Base-by-base conservation (phyloP, 2,797 vertebrate genomes). In the Allobates femoralis region DNA sequence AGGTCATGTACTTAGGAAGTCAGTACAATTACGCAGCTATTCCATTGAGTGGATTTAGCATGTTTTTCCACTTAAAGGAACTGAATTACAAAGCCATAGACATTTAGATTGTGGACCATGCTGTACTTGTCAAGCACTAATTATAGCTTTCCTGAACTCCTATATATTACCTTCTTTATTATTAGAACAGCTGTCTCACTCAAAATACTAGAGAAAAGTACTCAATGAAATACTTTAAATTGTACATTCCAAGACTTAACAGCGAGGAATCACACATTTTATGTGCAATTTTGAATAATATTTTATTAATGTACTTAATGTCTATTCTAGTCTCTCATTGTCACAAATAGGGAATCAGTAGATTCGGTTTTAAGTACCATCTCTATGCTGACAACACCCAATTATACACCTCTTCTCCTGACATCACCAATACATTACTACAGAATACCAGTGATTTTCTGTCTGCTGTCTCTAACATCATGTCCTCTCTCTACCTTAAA, bases 51-150 rank as follows among this genome's bases (percentile, higher is more conserved):
- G 78, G 89, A 69, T 79, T 80, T 90, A 88, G 50, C 90, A 1
- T 89, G 16, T 90, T 73, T 89, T 92, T 80, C 77, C 11, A 90
- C 80, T 83, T 74, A 64, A 69, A 87, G 79, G 90, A 90, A 89
- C 87, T 89, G 81, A 90, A 81, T 92, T 90, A 89, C 80, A 87
- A 56, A 77, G 77, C 83, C 21, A 30, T 84, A 91, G 89, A 77
- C 90, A 87, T 90, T 89, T 91, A 91, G 92, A 92, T 88, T 91
- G 84, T 3, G 62, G 89, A 78, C 87, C 79, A 53, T 90, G 85
- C 90, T 90, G 82, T 89, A 87, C 88, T 89, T 89, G 87, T 92
- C 88, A 91, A 89, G 90, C 79, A 74, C 84, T 92, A 92, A 94
- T 92, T 94, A 92, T 90, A 91, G 56, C 78, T 89, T 93, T 91